Evolutionary conservation across 2,113 vertebrate species (phyloP), one percentile per base, ranked within the genome.

Genomic region (Clupea harengus): DNA sequence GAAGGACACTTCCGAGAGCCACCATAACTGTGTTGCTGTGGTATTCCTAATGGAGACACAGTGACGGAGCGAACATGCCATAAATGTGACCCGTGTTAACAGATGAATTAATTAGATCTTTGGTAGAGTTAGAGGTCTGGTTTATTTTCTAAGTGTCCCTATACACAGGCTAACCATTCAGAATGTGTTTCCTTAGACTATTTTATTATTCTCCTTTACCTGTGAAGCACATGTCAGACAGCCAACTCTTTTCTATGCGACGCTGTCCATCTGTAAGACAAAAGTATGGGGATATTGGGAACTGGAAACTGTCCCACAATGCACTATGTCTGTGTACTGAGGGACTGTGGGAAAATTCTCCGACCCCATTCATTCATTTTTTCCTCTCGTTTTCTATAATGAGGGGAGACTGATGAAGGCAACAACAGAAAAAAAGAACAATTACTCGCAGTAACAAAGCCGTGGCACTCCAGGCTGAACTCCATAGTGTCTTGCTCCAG

Each of bases 271-370:
- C 96, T 97, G 95, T 96, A 96, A 97, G 97, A 97, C 96, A 94
- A 94, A 87, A 17, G 91, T 84, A 94, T 95, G 95, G 94, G 95
- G 85, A 95, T 95, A 96, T 85, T 83, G 75, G 87, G 93, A 93
- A 94, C 94, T 94, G 92, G 93, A 93, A 93, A 89, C 92, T 89
- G 90, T 88, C 92, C 72, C 94, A 99, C 97, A 99, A 99, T 99
- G 95, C 95, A 95, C 96, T 96, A 97, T 97, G 97, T 98, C 96
- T 97, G 96, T 95, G 54, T 96, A 95, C 95, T 96, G 95, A 97
- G 97, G 97, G 97, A 98, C 97, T 99, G 98, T 99, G 98, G 98
- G 98, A 99, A 99, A 99, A 97, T 98, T 97, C 98, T 96, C 96
- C 97, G 97, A 95, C 93, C 96, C 98, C 97, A 99, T 99, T 99